Conservation (phyloP, 1,140 invertebrate species). For the Aphaenogaster rudis region DNA sequence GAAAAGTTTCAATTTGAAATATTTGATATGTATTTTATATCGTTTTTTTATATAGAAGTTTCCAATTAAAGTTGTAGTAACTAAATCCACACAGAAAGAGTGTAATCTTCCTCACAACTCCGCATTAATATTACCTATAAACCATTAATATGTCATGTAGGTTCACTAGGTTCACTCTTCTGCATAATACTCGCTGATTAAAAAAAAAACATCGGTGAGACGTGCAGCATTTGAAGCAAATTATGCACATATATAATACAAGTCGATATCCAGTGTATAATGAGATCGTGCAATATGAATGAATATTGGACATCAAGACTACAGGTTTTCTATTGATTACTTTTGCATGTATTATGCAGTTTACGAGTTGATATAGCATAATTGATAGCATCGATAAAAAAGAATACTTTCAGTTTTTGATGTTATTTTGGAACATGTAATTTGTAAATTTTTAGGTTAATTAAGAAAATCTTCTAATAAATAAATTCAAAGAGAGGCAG, state of each 20-base stretch:
- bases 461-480: neutral
- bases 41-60: neutral
- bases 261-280: slow-evolving; percentile 64
- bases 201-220: slow-evolving; percentile 5
- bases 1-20: slow-evolving; percentile 1
- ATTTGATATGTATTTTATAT: slow-evolving; percentile 5
- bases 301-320: slow-evolving; percentile 67
- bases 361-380: slow-evolving; percentile 24
- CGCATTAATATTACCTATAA: neutral
- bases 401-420: neutral
- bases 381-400: neutral
- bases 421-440: neutral
- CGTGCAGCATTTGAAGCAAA: slow-evolving; percentile 47
- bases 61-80: slow-evolving; percentile 14
- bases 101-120: neutral
- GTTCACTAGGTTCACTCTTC: neutral
- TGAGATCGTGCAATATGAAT: slow-evolving; percentile 61
- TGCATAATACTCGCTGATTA: slow-evolving; percentile 21
- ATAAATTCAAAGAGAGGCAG: neutral
- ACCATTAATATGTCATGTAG: slow-evolving; percentile 32
- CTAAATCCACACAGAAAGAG: neutral
- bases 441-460: neutral
- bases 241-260: slow-evolving; percentile 69
- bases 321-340: slow-evolving; percentile 69
- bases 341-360: slow-evolving; percentile 42